Conservation (phyloP, 2,888 invertebrate species). For the Stenchaetothrips biformis region DNA sequence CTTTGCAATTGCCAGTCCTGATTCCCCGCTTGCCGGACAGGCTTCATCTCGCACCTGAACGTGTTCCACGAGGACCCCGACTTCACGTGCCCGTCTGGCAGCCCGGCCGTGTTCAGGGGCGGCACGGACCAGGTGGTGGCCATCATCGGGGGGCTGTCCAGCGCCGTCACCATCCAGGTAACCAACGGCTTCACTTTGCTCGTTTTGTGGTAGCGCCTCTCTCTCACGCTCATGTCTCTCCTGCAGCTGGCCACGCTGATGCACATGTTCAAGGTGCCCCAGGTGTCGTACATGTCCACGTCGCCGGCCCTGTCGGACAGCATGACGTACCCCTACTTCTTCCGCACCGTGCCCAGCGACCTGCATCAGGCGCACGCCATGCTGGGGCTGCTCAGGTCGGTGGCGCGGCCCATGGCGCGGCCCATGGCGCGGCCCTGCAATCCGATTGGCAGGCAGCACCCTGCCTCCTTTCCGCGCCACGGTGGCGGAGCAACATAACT, state of each 20-base stretch:
- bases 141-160: conserved; percentile 52
- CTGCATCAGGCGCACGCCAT: conserved; percentile 53
- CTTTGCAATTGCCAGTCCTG: conserved; percentile 38
- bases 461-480: no score
- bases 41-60: conserved; percentile 49
- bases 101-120: conserved; percentile 47
- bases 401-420: conserved; percentile 45
- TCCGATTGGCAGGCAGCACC: no score
- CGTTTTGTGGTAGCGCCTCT: conserved; percentile 33
- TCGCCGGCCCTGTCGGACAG: conserved; percentile 52
- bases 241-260: conserved; percentile 50
- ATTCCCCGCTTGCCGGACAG: conserved; percentile 39
- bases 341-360: conserved; percentile 55
- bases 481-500: no score
- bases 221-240: conserved; percentile 27
- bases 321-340: conserved; percentile 52
- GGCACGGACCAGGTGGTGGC: conserved; percentile 50
- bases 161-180: conserved; percentile 52
- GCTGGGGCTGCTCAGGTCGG: conserved; percentile 51
- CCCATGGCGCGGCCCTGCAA: conserved; percentile 34
- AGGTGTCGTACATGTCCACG: conserved; percentile 54
- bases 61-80: conserved; percentile 44
- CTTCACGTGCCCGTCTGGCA: conserved; percentile 48
- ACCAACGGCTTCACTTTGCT: conserved; percentile 7
- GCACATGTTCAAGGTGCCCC: conserved; percentile 51